Base-by-base conservation (phyloP, 1,140 invertebrate species). In the Conopomorpha cramerella region DNA sequence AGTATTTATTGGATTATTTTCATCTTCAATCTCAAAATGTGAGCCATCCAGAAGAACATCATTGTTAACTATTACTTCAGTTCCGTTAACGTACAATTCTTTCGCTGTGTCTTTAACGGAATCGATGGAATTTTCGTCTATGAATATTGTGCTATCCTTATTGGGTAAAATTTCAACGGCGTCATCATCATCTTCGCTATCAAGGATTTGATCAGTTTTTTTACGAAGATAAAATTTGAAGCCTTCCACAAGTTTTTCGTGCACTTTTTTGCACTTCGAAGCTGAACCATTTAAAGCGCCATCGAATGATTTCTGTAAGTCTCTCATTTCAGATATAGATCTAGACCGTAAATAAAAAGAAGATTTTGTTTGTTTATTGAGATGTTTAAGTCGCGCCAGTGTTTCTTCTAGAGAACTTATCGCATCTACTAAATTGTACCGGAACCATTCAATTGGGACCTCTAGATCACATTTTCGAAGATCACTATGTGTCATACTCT, bases 91-190 rank as follows among this genome's bases (percentile, higher is more conserved):
- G 10, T 32, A 38, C 10, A 26, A 34, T 12, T 42, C 43, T 41
- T 52, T 48, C 0, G 43, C 34, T 23, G 19, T 23, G 4, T 4
- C 19, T 6, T 23, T 23, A 38, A 51, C 49, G 3, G 71, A 78
- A 16, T 76, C 77, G 10, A 62, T 46, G 0, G 77, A 79, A 48
- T 79, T 79, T 49, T 79, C 77, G 39, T 79, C 77, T 36, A 79
- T 79, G 43, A 71, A 79, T 40, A 79, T 79, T 1, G 77, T 72
- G 42, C 76, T 72, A 17, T 76, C 72, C 8, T 59, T 52, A 36
- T 74, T 54, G 1, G 55, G 57, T 29, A 78, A 59, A 46, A 78
- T 77, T 61, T 77, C 67, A 2, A 78, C 74, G 29, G 77, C 74
- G 34, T 61, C 51, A 35, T 58, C 55, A 14, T 58, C 51, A 27